Evolutionary conservation across 2,888 invertebrate species (phyloP).

Genomic region (Tipula vernalis): DNA sequence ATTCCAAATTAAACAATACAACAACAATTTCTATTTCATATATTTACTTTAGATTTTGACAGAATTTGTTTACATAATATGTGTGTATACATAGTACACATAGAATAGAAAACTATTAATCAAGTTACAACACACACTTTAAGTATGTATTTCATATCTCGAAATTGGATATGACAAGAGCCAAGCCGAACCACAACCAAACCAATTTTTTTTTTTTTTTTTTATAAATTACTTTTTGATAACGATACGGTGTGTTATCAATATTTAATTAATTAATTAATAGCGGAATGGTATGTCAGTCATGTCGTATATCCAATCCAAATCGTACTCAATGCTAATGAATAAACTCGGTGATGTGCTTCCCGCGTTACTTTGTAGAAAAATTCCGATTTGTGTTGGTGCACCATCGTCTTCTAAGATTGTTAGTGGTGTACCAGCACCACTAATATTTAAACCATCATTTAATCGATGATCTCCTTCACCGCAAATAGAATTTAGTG

Average conservation of each 20-base stretch:
- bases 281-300: neutral
- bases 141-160: neutral
- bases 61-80: neutral
- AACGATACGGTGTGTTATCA: neutral
- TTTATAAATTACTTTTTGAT: neutral
- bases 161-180: neutral
- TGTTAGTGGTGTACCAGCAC: neutral
- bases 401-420: neutral
- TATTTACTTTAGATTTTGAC: neutral
- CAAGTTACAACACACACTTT: neutral
- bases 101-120: neutral
- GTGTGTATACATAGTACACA: neutral
- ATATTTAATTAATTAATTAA: neutral
- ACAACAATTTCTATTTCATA: neutral
- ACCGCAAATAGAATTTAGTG: neutral
- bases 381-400: neutral
- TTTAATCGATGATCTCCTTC: neutral
- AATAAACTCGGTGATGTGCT: neutral
- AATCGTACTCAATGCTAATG: neutral
- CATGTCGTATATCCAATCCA: neutral
- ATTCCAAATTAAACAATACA: conserved; percentile 4
- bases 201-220: neutral
- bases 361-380: neutral
- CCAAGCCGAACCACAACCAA: neutral
- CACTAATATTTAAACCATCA: neutral